Conservation (phyloP, 2,888 invertebrate genomes). For the Kryphioiulus occultus region DNA sequence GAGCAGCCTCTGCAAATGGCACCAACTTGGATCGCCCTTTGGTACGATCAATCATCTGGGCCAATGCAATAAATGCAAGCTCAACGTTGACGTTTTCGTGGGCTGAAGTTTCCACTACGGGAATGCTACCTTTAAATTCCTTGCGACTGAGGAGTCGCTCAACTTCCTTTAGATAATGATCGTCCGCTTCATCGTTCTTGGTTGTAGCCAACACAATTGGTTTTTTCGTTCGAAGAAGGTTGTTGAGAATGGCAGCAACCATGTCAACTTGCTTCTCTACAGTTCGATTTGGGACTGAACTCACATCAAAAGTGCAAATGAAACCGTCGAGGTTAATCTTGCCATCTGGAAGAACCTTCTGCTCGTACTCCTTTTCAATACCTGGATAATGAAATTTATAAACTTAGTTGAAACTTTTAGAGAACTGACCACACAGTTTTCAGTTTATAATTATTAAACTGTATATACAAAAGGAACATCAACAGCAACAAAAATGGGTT, state of each 20-base stretch:
- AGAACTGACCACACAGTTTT: neutral
- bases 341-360: constrained; percentile 90
- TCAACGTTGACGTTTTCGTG: constrained; percentile 97
- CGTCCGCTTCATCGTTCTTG: constrained; percentile 93
- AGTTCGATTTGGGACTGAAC: constrained; percentile 87
- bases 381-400: constrained; percentile 64
- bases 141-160: constrained; percentile 87
- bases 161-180: constrained; percentile 85
- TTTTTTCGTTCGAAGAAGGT: constrained; percentile 90
- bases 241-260: constrained; percentile 77
- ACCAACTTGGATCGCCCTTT: constrained; percentile 72
- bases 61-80: constrained; percentile 84
- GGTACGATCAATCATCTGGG: constrained; percentile 90
- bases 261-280: constrained; percentile 91
- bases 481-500: too few species aligned
- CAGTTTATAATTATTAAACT: neutral
- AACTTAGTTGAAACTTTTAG: neutral
- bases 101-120: constrained; percentile 91
- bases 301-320: constrained; percentile 94
- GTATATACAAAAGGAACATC: too few species aligned
- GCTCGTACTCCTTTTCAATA: constrained; percentile 96
- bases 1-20: constrained; percentile 82
- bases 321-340: constrained; percentile 93
- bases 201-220: constrained; percentile 94
- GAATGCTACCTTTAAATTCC: constrained; percentile 84